These are phyloP conservation scores for Cacatua alba DNA, from an alignment of 2,113 vertebrate species.

Conservation along the genomic window DNA sequence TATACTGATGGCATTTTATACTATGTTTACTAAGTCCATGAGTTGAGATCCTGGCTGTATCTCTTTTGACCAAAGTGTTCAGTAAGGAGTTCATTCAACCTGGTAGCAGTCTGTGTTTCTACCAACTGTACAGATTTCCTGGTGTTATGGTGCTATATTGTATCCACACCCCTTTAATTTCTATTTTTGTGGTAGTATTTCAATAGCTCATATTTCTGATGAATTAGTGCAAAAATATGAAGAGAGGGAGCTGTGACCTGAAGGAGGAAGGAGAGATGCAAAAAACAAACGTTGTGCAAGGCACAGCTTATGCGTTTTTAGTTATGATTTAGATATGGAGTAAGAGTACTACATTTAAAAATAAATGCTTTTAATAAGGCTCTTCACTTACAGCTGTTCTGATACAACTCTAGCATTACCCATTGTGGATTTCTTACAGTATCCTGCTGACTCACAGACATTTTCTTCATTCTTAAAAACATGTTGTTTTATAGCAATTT, in stretches of 20 bases:
- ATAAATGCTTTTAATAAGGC: constrained; percentile 35
- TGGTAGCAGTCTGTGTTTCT: not conserved
- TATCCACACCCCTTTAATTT: not conserved
- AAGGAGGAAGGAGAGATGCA: not conserved
- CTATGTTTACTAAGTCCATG: not conserved
- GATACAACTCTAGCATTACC: not conserved
- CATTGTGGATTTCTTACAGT: not conserved
- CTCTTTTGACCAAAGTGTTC: not conserved
- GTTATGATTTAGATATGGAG: not conserved
- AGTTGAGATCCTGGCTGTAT: not conserved
- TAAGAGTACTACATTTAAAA: not conserved
- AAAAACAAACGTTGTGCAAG: not conserved
- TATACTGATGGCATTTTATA: not conserved
- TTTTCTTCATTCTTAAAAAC: constrained; percentile 14
- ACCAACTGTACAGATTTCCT: not conserved
- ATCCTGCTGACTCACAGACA: constrained; percentile 25
- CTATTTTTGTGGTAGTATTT: not conserved
- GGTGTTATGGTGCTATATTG: not conserved
- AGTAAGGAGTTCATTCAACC: fast-evolving
- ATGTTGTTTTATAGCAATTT: not conserved
- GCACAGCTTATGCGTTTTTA: not conserved
- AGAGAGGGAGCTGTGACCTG: not conserved
- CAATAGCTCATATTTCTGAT: not conserved
- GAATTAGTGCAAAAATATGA: not conserved
- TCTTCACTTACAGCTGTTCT: constrained; percentile 8